phyloP scores from a whole-genome alignment of 2,113 vertebrate species.

The Dromas ardeola region DNA sequence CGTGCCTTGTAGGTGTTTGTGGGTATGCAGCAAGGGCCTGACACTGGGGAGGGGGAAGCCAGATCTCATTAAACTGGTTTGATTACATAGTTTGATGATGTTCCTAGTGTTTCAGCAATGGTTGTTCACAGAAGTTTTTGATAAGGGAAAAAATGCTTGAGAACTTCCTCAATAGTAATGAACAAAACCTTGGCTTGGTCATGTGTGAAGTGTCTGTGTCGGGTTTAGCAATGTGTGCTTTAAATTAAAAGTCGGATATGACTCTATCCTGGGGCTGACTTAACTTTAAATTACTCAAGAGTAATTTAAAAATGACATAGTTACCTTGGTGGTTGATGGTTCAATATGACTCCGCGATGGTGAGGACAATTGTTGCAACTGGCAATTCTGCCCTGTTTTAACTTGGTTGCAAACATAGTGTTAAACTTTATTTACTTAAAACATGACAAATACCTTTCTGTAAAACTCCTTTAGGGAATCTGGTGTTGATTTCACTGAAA shows the following conservation, averaged over 20 bases:
- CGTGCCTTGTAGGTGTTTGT: neutral
- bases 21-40: neutral
- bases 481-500: neutral
- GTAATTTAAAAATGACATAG: neutral
- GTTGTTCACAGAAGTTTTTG: neutral
- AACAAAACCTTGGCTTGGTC: neutral
- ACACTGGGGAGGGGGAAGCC: neutral
- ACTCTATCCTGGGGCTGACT: neutral
- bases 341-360: accelerated
- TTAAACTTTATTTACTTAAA: neutral
- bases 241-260: neutral
- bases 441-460: neutral
- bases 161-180: neutral
- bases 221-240: neutral
- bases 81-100: neutral
- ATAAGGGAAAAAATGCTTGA: neutral
- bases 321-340: neutral
- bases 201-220: accelerated
- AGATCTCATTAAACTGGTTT: neutral
- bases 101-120: neutral
- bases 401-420: neutral
- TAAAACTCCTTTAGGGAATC: neutral
- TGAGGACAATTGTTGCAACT: neutral
- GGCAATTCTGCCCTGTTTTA: neutral
- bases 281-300: neutral